A percentile compares a stretch with the other conserved stretches of the same genome.
These are phyloP conservation scores for Lophius americanus DNA, from an alignment of 2,797 vertebrate genomes.

Conservation along the genomic window DNA sequence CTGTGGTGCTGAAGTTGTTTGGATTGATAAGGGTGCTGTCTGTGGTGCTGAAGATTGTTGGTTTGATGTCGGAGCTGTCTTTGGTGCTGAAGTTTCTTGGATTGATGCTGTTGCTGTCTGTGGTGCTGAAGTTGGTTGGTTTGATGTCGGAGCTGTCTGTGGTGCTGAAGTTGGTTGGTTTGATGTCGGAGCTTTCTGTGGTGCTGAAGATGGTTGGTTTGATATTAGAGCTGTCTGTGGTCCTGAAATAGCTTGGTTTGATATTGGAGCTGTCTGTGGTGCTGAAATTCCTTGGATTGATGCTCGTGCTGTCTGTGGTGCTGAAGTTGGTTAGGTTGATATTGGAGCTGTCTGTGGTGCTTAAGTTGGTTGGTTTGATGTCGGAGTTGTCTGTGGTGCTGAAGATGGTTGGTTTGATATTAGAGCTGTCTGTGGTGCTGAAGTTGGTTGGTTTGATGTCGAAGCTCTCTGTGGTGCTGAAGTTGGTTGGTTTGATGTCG, in stretches of 20 bases:
- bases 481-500: not conserved
- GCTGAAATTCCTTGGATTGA: too few species aligned
- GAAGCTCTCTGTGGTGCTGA: not conserved
- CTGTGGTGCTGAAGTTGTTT: conserved; percentile 44
- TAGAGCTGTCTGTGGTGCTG: too few species aligned
- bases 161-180: conserved; percentile 34
- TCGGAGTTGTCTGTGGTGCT: too few species aligned
- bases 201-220: not conserved
- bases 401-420: too few species aligned
- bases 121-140: conserved; percentile 43
- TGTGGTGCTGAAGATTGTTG: conserved; percentile 36
- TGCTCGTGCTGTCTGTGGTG: too few species aligned
- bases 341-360: too few species aligned
- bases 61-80: too few species aligned
- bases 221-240: conserved; percentile 29
- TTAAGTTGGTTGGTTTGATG: too few species aligned
- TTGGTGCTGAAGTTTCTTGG: not conserved
- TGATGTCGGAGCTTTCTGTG: too few species aligned
- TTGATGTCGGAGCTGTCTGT: conserved; percentile 14
- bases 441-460: too few species aligned
- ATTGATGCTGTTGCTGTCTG: conserved; percentile 15
- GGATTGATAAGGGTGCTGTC: conserved; percentile 4
- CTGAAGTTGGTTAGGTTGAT: too few species aligned
- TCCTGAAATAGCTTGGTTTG: conserved; percentile 24
- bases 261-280: too few species aligned